Evolutionary conservation across 2,113 vertebrate genomes (phyloP).

Genomic region (Empidonax alnorum): DNA sequence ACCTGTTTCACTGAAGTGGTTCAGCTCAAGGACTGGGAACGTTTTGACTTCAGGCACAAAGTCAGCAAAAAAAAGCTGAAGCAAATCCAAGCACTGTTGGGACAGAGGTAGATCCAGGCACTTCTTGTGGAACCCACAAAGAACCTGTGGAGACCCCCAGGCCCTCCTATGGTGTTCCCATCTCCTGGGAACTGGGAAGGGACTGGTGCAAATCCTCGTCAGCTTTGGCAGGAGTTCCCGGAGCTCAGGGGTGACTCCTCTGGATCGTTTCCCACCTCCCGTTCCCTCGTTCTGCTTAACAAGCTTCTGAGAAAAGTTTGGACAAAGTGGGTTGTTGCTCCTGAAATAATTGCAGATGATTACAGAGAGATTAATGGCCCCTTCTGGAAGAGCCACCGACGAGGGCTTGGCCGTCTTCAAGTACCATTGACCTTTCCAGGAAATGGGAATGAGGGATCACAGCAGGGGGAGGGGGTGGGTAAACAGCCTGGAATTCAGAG

Average conservation of each 20-base stretch:
- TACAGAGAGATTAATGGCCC: neutral
- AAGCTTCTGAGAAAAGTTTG: conserved; percentile 1
- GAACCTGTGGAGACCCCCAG: neutral
- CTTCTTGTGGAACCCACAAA: neutral
- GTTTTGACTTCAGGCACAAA: neutral
- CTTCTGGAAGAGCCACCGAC: neutral
- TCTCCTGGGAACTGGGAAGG: too few relatives aligned
- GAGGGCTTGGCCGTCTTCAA: neutral
- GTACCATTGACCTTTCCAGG: conserved; percentile 12
- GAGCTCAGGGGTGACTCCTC: neutral
- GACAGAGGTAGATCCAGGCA: neutral
- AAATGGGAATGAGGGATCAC: neutral
- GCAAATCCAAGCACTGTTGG: neutral
- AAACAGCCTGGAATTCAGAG: neutral
- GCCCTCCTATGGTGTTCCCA: neutral
- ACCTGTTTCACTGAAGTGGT: neutral
- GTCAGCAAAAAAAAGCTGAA: neutral
- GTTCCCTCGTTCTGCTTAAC: neutral
- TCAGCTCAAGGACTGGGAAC: neutral
- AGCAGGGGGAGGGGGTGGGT: neutral
- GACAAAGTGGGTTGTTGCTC: conserved; percentile 19
- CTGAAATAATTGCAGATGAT: neutral
- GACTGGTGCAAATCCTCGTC: neutral
- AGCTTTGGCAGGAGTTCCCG: neutral
- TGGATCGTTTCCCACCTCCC: neutral